Conservation (phyloP, 2,113 vertebrate genomes). For the Grammomys dolichurus region DNA sequence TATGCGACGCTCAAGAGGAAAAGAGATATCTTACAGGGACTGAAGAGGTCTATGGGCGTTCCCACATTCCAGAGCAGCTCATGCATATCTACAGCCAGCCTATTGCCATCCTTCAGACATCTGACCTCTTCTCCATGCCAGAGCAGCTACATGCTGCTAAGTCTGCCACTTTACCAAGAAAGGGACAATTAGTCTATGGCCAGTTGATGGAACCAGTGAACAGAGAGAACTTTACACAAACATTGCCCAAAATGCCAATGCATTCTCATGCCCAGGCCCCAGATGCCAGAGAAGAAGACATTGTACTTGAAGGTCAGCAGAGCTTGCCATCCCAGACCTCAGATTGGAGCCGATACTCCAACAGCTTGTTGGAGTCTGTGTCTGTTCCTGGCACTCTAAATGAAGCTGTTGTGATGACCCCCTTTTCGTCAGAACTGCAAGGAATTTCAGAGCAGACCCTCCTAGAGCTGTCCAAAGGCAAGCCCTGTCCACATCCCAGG, state of each 20-base stretch:
- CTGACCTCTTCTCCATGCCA: conserved; percentile 91
- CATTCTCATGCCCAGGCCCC: conserved; percentile 88
- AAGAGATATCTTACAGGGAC: conserved; percentile 87
- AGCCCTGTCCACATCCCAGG: conserved; percentile 91
- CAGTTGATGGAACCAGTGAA: conserved; percentile 88
- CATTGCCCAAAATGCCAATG: conserved; percentile 90
- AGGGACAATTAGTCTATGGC: conserved; percentile 89
- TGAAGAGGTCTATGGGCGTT: conserved; percentile 87
- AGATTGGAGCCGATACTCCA: conserved; percentile 92
- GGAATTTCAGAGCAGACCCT: conserved; percentile 96
- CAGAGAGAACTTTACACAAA: conserved; percentile 92
- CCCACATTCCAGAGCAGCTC: conserved; percentile 91
- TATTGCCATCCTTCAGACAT: conserved; percentile 93
- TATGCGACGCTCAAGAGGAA: conserved; percentile 86
- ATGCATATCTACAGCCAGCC: conserved; percentile 94
- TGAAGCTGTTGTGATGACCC: conserved; percentile 94
- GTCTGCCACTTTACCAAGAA: conserved; percentile 94
- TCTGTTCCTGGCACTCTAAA: conserved; percentile 97
- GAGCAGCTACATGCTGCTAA: conserved; percentile 91
- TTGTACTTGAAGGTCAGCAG: conserved; percentile 88
- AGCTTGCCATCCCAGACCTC: conserved; percentile 88
- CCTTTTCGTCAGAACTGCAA: conserved; percentile 93
- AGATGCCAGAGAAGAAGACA: conserved; percentile 88
- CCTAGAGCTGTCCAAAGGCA: conserved; percentile 93
- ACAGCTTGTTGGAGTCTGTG: conserved; percentile 94